Evolutionary conservation across 2,888 invertebrate species (phyloP), one percentile per base, ranked within the genome.

Genomic region (Syritta pipiens): DNA sequence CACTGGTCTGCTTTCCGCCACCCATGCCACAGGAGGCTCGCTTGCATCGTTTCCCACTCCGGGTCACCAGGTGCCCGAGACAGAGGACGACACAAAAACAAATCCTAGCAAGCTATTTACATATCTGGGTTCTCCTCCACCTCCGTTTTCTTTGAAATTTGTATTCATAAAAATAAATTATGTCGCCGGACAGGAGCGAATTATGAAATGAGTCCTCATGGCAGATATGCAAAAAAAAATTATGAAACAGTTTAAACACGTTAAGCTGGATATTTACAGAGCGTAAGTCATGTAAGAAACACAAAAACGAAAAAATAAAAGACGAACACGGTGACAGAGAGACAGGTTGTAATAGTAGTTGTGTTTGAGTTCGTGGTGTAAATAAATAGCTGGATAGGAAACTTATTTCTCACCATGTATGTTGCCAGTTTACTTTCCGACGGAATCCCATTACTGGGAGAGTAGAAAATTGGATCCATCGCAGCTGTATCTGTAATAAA

Each of bases 401-500:
- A 24, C 32, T 17, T 2, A 4, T 10, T 49, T 74, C 88, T 89
- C 89, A 95, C 95, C 95, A 95, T 95, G 87, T 95, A 95, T 77
- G 94, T 95, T 74, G 94, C 94, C 87, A 95, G 90, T 89, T 95
- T 95, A 76, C 95, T 95, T 89, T 95, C 95, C 88, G 95, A 93
- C 48, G 95, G 95, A 84, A 95, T 91, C 85, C 94, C 94, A 90
- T 92, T 89, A 68, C 93, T 91, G 81, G 93, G 91, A 75, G 93
- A 90, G 87, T 92, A 92, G 86, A 93, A 92, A 88, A 94, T 92
- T 82, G 93, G 94, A 91, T 95, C 95, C 95, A 95, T 95, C 82
- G 88, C 88, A 85, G 86, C 83, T 85, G 87, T 86, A 86, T 87
- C 88, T 87, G 83, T 81, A 85, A 86, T 69, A 77, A 55, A 69